Conservation (phyloP, 2,113 vertebrate genomes). For the Paratilapia polleni region DNA sequence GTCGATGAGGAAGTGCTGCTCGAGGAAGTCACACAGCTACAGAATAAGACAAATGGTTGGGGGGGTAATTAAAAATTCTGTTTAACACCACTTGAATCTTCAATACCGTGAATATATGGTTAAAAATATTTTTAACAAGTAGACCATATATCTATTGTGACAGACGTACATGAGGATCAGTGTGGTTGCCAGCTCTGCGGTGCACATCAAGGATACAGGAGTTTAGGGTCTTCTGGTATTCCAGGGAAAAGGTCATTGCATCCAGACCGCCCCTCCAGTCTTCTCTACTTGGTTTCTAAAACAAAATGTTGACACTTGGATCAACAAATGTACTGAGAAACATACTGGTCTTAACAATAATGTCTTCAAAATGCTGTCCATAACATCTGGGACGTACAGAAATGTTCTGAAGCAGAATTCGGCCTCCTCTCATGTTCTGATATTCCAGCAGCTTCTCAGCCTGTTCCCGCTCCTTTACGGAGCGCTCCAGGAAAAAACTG, state of each 20-base stretch:
- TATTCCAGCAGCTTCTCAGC: constrained; percentile 78
- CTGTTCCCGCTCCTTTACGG: constrained; percentile 75
- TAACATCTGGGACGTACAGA: constrained; percentile 41
- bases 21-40: constrained; percentile 80
- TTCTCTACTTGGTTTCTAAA: constrained; percentile 76
- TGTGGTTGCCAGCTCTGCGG: constrained; percentile 49
- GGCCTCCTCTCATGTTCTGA: constrained; percentile 80
- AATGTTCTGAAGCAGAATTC: constrained; percentile 77
- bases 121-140: neutral
- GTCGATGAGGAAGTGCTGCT: constrained; percentile 74
- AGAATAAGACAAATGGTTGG: neutral
- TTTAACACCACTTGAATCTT: neutral
- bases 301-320: neutral
- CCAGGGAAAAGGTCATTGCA: constrained; percentile 76
- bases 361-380: neutral
- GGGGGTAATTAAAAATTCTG: neutral
- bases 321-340: neutral
- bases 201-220: constrained; percentile 72
- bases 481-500: constrained; percentile 76
- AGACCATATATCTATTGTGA: neutral
- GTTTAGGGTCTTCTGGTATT: constrained; percentile 80
- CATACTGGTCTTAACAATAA: neutral
- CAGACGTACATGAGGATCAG: constrained; percentile 77
- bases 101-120: neutral
- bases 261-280: constrained; percentile 79